Conservation (phyloP, 2,113 vertebrate genomes). For the Tor tambroides region DNA sequence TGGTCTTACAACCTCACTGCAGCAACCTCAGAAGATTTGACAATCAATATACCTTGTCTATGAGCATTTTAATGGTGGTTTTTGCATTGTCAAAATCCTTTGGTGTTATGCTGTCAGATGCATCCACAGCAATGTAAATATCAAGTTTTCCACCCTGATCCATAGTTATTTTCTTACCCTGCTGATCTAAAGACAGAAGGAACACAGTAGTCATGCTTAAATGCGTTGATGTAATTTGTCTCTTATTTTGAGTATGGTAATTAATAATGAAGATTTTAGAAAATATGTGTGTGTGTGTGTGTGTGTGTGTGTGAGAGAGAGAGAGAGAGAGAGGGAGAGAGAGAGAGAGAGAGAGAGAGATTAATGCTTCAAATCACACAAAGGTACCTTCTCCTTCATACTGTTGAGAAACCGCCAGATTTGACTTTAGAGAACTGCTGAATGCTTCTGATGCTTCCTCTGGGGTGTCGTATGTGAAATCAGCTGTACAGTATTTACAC, state of each 20-base stretch:
- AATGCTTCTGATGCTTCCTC: conserved; percentile 71
- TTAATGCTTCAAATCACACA: background rate
- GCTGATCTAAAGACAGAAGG: conserved; percentile 59
- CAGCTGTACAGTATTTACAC: conserved; percentile 62
- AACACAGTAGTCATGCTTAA: background rate
- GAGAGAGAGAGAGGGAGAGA: too few species aligned
- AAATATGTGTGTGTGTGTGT: background rate
- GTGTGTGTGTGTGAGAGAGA: too few species aligned
- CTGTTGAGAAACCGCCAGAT: conserved; percentile 52
- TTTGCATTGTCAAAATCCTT: conserved; percentile 17
- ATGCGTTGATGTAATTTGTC: background rate
- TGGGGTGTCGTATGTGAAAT: conserved; percentile 73
- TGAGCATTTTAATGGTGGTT: conserved; percentile 44
- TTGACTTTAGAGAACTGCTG: conserved; percentile 63
- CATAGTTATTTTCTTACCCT: conserved; percentile 63
- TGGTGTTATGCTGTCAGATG: conserved; percentile 71
- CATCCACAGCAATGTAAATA: conserved; percentile 78
- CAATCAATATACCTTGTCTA: conserved; percentile 69
- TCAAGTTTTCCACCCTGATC: conserved; percentile 68
- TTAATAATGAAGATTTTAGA: background rate
- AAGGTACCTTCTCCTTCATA: conserved; percentile 55
- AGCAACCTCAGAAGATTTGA: background rate
- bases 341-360: too few species aligned
- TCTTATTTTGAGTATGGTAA: background rate
- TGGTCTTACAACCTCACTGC: background rate